Evolutionary conservation across 2,888 invertebrate genomes (phyloP).

Genomic region (Coremacera marginata): DNA sequence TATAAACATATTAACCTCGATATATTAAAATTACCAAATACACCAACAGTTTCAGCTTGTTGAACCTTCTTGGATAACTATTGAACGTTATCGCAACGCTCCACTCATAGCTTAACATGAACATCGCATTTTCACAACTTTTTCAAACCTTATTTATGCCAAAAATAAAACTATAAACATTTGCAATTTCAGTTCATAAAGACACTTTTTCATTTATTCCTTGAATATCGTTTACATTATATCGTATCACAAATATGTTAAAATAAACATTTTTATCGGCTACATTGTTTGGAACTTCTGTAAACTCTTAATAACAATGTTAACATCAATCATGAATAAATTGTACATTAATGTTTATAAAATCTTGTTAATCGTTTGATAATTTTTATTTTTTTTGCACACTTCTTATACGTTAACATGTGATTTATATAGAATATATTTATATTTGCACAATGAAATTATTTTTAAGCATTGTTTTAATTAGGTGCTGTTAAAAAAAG

Average conservation of each 20-base stretch:
- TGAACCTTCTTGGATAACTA: too few species aligned
- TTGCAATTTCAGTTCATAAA: background rate
- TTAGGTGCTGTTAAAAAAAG: background rate
- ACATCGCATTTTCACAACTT: slow-evolving; percentile 59
- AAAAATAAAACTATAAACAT: slow-evolving; percentile 12
- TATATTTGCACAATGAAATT: too few species aligned
- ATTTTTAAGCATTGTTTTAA: too few species aligned
- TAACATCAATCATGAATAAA: slow-evolving; percentile 3
- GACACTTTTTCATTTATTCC: slow-evolving; percentile 38
- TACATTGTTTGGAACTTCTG: slow-evolving; percentile 3
- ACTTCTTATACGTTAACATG: slow-evolving; percentile 11
- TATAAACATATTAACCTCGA: too few species aligned
- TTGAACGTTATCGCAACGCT: too few species aligned
- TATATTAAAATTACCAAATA: too few species aligned
- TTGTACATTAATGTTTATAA: slow-evolving; percentile 6
- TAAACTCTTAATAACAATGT: slow-evolving; percentile 35
- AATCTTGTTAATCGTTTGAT: slow-evolving; percentile 28
- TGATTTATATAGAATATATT: too few species aligned
- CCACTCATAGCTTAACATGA: slow-evolving; percentile 41
- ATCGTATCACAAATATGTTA: slow-evolving; percentile 64
- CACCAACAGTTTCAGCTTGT: too few species aligned
- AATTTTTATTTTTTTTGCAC: background rate
- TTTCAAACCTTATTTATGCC: background rate
- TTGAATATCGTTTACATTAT: slow-evolving; percentile 43
- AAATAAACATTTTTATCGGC: slow-evolving; percentile 23